A percentile compares a stretch with the other conserved stretches of the same genome.
Conservation (phyloP, 2,888 invertebrate genomes). For the Clivina fossor region DNA sequence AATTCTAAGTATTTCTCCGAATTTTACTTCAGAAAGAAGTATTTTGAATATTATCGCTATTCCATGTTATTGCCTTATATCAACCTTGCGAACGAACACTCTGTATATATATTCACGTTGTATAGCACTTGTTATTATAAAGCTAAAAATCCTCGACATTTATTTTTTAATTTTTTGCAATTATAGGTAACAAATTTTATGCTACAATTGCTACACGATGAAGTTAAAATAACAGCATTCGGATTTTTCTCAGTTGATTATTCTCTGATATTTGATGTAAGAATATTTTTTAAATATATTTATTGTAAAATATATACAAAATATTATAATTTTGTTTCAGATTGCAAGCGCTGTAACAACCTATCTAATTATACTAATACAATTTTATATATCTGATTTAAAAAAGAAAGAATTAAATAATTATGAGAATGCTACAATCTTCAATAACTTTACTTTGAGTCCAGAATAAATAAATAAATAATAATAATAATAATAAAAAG, state of each 20-base stretch:
- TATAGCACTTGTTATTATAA: too few species aligned
- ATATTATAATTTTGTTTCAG: conserved; percentile 3
- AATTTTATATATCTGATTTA: conserved; percentile 4
- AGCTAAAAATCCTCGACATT: too few species aligned
- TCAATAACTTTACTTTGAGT: too few species aligned
- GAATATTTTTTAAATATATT: neutral
- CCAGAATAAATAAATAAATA: too few species aligned
- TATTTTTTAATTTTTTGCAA: neutral
- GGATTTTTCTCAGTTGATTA: conserved; percentile 19
- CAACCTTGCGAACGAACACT: too few species aligned
- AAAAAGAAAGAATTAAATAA: neutral
- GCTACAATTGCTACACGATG: conserved; percentile 21
- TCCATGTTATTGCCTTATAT: too few species aligned
- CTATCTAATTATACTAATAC: conserved; percentile 1
- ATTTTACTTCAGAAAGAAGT: too few species aligned
- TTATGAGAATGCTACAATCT: too few species aligned
- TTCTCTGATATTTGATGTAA: conserved; percentile 17
- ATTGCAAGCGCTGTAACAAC: conserved; percentile 1
- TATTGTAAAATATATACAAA: neutral
- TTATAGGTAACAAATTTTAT: conserved; percentile 14
- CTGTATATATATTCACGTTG: too few species aligned
- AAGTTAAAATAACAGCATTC: conserved; percentile 15
- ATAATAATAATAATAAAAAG: too few species aligned
- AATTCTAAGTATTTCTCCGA: too few species aligned
- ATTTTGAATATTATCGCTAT: too few species aligned